Evolutionary conservation across 2,888 invertebrate species (phyloP).

Genomic region (Tiliacea citrago): DNA sequence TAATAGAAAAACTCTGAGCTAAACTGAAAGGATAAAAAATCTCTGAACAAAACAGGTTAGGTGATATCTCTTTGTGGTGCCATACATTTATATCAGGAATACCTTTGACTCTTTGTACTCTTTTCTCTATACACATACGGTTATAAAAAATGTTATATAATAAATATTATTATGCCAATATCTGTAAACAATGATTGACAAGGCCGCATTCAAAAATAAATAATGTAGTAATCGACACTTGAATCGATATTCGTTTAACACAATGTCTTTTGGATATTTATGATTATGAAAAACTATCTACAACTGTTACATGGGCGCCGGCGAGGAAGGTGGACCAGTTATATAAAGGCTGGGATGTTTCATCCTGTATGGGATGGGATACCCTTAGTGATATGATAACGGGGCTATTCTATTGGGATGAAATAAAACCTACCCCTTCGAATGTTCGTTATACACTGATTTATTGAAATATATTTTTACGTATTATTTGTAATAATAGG

Average conservation of each 20-base stretch:
- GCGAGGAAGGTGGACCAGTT: no score
- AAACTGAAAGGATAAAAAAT: constrained; percentile 3
- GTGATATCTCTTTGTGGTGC: constrained; percentile 18
- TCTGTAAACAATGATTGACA: neutral
- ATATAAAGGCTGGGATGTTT: no score
- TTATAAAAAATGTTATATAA: constrained; percentile 1
- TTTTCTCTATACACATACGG: neutral
- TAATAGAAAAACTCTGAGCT: constrained; percentile 5
- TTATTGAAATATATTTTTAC: no score
- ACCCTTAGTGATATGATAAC: no score
- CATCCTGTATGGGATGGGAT: no score
- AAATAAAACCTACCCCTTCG: no score
- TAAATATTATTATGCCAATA: neutral
- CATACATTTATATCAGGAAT: neutral
- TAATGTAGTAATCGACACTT: neutral
- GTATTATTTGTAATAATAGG: no score
- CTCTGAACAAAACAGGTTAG: constrained; percentile 14
- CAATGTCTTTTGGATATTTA: neutral
- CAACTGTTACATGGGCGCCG: neutral
- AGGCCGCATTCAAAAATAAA: constrained; percentile 4
- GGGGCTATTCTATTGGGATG: no score
- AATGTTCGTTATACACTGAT: no score
- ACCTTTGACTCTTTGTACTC: constrained; percentile 4
- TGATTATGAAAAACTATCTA: no score
- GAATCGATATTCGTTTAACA: neutral